phyloP scores from a whole-genome alignment of 2,113 vertebrate genomes.

The Phalacrocorax pelagicus region DNA sequence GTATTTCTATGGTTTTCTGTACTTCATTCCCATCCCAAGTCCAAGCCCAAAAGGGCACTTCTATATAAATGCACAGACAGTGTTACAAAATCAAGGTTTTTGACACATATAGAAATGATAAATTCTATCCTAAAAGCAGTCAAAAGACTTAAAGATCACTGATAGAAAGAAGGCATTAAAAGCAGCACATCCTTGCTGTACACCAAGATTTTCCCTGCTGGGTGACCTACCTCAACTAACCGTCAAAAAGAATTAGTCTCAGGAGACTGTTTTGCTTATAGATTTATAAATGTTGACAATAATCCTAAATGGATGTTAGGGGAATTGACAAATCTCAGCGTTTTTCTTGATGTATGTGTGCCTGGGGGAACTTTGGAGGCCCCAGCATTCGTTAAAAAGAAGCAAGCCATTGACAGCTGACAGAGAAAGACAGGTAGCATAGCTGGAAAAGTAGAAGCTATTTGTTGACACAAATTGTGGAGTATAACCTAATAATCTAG shows the following conservation, averaged over 20 bases:
- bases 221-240: conserved; percentile 67
- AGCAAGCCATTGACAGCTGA: conserved; percentile 58
- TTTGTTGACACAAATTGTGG: conserved; percentile 53
- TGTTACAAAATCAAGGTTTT: neutral
- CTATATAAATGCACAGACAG: neutral
- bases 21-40: neutral
- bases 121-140: neutral
- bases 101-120: neutral
- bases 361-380: conserved; percentile 50
- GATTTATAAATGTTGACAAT: conserved; percentile 75
- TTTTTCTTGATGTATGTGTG: conserved; percentile 64
- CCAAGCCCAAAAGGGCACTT: neutral
- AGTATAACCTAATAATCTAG: conserved; percentile 38
- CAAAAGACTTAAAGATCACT: conserved; percentile 1
- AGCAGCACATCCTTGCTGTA: neutral
- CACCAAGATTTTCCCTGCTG: conserved; percentile 58
- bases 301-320: conserved; percentile 73
- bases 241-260: conserved; percentile 70
- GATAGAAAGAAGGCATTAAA: conserved; percentile 35
- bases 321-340: conserved; percentile 73
- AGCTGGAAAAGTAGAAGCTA: conserved; percentile 3
- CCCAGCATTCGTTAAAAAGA: conserved; percentile 56
- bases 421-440: conserved; percentile 54
- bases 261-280: conserved; percentile 67
- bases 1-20: neutral